Conservation (phyloP, 2,797 vertebrate genomes). For the Falco rusticolus region DNA sequence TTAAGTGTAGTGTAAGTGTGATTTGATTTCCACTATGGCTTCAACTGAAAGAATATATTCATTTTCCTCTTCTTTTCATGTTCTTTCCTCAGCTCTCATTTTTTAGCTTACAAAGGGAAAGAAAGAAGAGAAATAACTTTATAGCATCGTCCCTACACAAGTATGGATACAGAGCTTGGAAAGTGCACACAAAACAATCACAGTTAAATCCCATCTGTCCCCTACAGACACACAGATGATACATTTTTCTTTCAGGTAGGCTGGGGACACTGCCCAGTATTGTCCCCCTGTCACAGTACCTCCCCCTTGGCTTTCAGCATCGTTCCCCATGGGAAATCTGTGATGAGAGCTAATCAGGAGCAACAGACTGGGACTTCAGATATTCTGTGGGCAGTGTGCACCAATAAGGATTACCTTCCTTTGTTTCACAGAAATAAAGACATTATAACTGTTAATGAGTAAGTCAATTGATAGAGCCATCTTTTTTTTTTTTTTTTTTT, state of each 20-base stretch:
- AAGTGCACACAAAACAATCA: neutral
- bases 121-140: neutral
- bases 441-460: slow-evolving; percentile 50
- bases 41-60: neutral
- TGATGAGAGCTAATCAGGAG: slow-evolving; percentile 22
- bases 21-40: neutral
- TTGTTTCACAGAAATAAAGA: slow-evolving; percentile 44
- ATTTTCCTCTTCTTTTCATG: neutral
- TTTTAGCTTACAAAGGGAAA: neutral
- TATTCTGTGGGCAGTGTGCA: neutral
- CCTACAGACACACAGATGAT: neutral
- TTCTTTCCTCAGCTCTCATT: neutral
- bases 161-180: neutral
- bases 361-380: slow-evolving; percentile 16
- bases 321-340: slow-evolving; percentile 36
- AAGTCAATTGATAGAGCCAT: slow-evolving; percentile 19
- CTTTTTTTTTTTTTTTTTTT: neutral
- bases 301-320: neutral
- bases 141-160: neutral
- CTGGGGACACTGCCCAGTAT: neutral
- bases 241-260: slow-evolving; percentile 34
- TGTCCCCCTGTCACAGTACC: neutral
- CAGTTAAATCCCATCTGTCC: slow-evolving; percentile 5
- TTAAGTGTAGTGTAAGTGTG: neutral
- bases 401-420: slow-evolving; percentile 37